These are phyloP conservation scores for Aleiodes alternator DNA, from an alignment of 2,888 invertebrate genomes.

Conservation along the genomic window DNA sequence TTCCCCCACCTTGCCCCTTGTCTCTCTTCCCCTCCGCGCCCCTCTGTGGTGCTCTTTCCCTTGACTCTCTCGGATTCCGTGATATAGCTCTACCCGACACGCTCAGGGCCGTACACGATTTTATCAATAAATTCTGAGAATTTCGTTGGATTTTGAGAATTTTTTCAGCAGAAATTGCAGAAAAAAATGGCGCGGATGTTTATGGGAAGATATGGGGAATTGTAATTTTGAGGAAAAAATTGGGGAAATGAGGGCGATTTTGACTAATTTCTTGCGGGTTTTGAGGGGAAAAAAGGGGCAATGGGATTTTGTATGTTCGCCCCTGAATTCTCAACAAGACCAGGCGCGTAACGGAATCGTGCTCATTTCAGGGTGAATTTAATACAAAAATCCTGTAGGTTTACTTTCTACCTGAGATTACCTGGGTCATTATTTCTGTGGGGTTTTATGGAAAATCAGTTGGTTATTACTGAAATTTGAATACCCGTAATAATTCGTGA, in stretches of 20 bases:
- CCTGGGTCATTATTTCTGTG: slow-evolving; percentile 16
- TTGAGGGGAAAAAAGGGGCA: background rate
- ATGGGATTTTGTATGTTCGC: slow-evolving; percentile 30
- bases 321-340: slow-evolving; percentile 50
- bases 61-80: slow-evolving; percentile 29
- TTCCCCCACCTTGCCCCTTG: no score
- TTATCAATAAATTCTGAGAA: background rate
- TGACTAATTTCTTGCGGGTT: background rate
- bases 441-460: background rate
- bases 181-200: background rate
- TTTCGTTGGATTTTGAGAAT: background rate
- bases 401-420: slow-evolving; percentile 26
- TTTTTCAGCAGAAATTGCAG: background rate
- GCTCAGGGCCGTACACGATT: slow-evolving; percentile 30
- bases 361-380: slow-evolving; percentile 35
- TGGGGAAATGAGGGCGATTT: background rate
- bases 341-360: slow-evolving; percentile 54
- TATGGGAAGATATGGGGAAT: background rate
- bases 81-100: slow-evolving; percentile 38
- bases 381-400: slow-evolving; percentile 4
- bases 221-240: background rate
- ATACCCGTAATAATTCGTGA: background rate
- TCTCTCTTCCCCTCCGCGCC: background rate
- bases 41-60: background rate
- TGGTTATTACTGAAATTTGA: background rate